Conservation (phyloP, 2,888 invertebrate genomes). For the Nemotelus nigrinus region DNA sequence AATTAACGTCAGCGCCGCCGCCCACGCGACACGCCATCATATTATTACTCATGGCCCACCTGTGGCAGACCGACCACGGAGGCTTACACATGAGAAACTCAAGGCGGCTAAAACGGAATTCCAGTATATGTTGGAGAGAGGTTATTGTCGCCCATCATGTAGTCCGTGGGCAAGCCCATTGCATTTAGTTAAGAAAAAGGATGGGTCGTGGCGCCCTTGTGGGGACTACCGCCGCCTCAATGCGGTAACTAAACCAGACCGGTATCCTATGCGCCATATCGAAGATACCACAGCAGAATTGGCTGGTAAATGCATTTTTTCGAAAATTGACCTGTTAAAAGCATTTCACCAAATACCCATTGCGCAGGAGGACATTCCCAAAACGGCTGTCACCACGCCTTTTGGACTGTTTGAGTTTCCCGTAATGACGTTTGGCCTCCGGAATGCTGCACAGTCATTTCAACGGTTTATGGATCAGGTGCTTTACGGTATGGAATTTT, state of each 20-base stretch:
- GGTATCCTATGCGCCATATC: no score
- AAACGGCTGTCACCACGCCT: constrained; percentile 49
- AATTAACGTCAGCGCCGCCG: neutral
- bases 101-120: no score
- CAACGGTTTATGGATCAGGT: constrained; percentile 56
- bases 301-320: neutral
- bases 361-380: no score
- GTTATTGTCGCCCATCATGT: no score
- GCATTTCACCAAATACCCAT: no score
- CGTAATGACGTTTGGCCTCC: constrained; percentile 1
- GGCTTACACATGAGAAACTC: constrained; percentile 53
- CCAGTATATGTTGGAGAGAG: no score
- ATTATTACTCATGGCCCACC: constrained; percentile 25
- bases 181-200: no score
- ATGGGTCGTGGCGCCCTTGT: no score
- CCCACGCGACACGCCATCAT: neutral
- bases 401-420: neutral
- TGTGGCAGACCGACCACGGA: constrained; percentile 29
- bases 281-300: no score
- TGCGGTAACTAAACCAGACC: no score
- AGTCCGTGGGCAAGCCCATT: constrained; percentile 61
- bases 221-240: neutral
- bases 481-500: no score
- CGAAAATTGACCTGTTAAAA: no score
- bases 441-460: constrained; percentile 5